Evolutionary conservation across 2,888 invertebrate species (phyloP).

Genomic region (Gonocerus acuteangulatus): DNA sequence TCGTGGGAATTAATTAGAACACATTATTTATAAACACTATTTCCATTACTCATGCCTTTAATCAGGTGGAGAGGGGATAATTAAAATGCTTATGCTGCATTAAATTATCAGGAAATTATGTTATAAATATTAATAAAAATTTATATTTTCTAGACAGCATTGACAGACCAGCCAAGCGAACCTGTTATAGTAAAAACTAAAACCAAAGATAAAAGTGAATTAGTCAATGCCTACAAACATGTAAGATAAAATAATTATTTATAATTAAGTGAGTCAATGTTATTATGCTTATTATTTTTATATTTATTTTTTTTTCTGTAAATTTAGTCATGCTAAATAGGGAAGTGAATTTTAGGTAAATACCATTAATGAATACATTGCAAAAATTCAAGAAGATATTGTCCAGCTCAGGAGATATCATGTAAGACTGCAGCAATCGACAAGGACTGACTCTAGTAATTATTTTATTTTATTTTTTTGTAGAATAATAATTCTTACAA

Average conservation of each 20-base stretch:
- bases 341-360: constrained; percentile 26
- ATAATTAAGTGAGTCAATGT: background rate
- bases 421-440: constrained; percentile 32
- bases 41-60: background rate
- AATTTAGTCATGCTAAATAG: background rate
- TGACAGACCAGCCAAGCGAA: constrained; percentile 2
- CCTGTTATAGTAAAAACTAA: constrained; percentile 15
- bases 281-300: background rate
- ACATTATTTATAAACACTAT: background rate
- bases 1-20: background rate
- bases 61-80: no score
- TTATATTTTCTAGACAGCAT: constrained; percentile 21
- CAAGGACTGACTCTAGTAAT: constrained; percentile 34
- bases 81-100: background rate
- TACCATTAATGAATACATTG: constrained; percentile 32
- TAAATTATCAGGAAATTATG: background rate
- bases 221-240: constrained; percentile 14
- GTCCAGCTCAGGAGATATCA: constrained; percentile 32
- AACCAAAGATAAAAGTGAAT: constrained; percentile 15
- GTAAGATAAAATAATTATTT: background rate
- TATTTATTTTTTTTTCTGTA: background rate
- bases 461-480: constrained; percentile 1
- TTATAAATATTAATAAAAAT: background rate
- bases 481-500: background rate
- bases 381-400: constrained; percentile 34